Base-by-base conservation (phyloP, 2,888 invertebrate species). In the Pyrochroa serraticornis region DNA sequence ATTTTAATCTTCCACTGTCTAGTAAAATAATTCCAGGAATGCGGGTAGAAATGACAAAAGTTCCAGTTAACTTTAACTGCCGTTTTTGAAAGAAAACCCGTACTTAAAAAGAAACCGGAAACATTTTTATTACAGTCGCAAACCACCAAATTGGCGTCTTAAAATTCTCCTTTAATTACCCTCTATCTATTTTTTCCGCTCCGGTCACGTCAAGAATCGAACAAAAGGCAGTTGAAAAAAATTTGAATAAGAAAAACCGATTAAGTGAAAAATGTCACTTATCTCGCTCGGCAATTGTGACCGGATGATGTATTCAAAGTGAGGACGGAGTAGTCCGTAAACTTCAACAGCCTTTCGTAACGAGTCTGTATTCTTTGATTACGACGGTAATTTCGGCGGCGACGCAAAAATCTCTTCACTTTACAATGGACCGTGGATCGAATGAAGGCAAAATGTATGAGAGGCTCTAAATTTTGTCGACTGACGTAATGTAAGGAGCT, bases 381-480 rank as follows among this genome's bases (percentile, higher is more conserved):
- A 13, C 34, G 35, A 36, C 12, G 12, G 13, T 30, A 43, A 43
- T 36, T 32, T 12, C 36, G 10, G 31, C 30, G 37, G 14, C 44
- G 13, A n/a, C 33, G 38, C 31, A 41, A 47, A 49, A 56, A 56
- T 44, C 42, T 49, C 49, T 31, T 43, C 6, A 22, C 43, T 45
- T 54, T 54, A 54, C 42, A 35, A 39, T 47, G 41, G 53, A 46
- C 33, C 47, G 42, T 53, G 47, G 47, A 54, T 50, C 56, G 50
- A 56, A 56, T 56, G 31, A 56, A 49, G 10, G 33, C 55, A 38
- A 44, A 49, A 32, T 47, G 35, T 56, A 30, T 22, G 14, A 38
- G 39, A 31, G 56, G 37, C 45, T 3, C 31, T 55, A 34, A 7
- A 36, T 41, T 44, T 44, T 22, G n/a, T 42, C 22, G 22, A 22